Conservation (phyloP, 2,113 vertebrate genomes). For the Phylloscopus whistleri region DNA sequence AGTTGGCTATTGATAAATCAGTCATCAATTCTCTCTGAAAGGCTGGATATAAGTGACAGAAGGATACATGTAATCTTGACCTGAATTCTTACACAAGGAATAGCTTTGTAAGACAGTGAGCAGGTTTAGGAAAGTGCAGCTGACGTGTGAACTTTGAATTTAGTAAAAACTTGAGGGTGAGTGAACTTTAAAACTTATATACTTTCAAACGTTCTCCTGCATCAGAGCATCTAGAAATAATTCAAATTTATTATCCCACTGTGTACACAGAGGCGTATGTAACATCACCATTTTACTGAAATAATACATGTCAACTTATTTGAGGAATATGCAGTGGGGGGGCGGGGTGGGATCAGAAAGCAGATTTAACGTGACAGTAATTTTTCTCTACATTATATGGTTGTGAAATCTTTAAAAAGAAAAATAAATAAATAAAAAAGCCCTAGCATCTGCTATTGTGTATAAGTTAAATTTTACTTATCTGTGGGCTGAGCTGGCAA, state of each 20-base stretch:
- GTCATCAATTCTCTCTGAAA: neutral
- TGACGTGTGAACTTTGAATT: neutral
- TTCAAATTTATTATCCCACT: conserved; percentile 24
- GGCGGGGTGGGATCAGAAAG: conserved; percentile 34
- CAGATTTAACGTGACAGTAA: conserved; percentile 41
- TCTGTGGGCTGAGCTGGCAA: conserved; percentile 26
- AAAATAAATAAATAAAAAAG: neutral
- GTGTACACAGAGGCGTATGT: conserved; percentile 43
- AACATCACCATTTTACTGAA: neutral
- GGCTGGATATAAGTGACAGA: neutral
- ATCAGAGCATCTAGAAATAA: conserved; percentile 29
- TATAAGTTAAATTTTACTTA: conserved; percentile 24
- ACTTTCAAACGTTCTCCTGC: neutral
- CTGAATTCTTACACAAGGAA: neutral
- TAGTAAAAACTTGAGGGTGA: neutral
- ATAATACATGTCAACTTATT: conserved; percentile 21
- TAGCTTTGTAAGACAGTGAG: neutral
- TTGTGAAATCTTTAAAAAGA: conserved; percentile 24
- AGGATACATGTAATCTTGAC: neutral
- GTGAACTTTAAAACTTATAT: neutral
- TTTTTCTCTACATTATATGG: neutral
- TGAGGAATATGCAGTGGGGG: neutral
- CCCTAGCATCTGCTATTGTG: conserved; percentile 24
- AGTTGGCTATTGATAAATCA: neutral
- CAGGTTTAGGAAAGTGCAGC: neutral